phyloP scores from a whole-genome alignment of 2,888 invertebrate species.

The Asteroscopus sphinx region DNA sequence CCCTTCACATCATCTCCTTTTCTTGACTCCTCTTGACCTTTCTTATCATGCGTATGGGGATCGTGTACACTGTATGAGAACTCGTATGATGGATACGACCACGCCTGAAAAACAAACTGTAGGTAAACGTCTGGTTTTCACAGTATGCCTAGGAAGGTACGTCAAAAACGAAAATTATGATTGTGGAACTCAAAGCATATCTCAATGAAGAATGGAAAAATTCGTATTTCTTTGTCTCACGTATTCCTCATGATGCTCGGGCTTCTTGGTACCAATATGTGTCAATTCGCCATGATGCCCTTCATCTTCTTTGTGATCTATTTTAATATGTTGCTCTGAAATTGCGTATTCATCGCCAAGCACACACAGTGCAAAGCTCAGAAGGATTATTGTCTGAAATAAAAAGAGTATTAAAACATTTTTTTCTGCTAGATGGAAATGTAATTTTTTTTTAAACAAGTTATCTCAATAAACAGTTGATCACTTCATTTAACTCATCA shows the following conservation, averaged over 20 bases:
- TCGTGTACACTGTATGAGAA: slow-evolving; percentile 89
- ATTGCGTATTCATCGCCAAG: slow-evolving; percentile 68
- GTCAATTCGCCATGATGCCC: slow-evolving; percentile 69
- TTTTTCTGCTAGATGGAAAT: too few species aligned
- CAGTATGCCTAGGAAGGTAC: neutral
- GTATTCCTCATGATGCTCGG: slow-evolving; percentile 83
- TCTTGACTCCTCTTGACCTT: slow-evolving; percentile 85
- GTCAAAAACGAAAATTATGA: neutral
- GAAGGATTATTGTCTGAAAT: slow-evolving; percentile 67
- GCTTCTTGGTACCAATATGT: slow-evolving; percentile 70
- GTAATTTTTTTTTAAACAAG: too few species aligned
- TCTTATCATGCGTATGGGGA: slow-evolving; percentile 88
- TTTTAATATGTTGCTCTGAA: slow-evolving; percentile 73
- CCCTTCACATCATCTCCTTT: slow-evolving; percentile 87
- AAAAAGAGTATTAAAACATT: neutral
- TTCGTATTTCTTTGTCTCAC: slow-evolving; percentile 62
- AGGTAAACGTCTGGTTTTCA: neutral
- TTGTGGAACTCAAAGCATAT: neutral
- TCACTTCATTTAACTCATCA: too few species aligned
- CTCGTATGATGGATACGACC: slow-evolving; percentile 86
- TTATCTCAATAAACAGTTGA: too few species aligned
- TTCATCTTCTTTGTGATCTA: slow-evolving; percentile 54
- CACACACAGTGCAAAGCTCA: slow-evolving; percentile 70
- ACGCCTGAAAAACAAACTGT: slow-evolving; percentile 66
- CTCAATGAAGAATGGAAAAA: too few species aligned